phyloP scores from a whole-genome alignment of 2,797 vertebrate genomes.

The Lagocephalus sceleratus region DNA sequence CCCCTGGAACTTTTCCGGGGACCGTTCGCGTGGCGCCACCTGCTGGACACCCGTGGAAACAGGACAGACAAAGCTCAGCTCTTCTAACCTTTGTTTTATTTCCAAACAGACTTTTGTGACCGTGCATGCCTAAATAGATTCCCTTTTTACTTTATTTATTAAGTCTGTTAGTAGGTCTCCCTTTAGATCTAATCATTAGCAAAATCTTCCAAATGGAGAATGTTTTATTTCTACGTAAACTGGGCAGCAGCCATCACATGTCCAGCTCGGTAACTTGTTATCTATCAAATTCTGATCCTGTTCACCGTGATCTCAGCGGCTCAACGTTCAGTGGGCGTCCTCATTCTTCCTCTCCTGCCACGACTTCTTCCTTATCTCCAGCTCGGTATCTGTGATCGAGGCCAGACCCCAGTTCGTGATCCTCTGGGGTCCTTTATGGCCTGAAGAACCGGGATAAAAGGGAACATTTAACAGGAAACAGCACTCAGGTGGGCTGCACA shows the following conservation, averaged over 20 bases:
- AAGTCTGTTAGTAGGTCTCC: not conserved
- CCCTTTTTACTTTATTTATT: too few species aligned
- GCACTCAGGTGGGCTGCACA: too few species aligned
- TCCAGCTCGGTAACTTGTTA: not conserved
- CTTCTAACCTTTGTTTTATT: not conserved
- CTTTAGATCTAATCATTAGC: not conserved
- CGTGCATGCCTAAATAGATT: not conserved
- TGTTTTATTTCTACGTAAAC: not conserved
- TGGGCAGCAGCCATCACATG: not conserved
- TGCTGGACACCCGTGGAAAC: conserved; percentile 26
- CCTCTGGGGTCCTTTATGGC: conserved; percentile 82
- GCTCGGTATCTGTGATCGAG: conserved; percentile 85
- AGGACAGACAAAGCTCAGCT: too few species aligned
- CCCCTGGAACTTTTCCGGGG: not conserved
- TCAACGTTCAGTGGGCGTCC: conserved; percentile 65
- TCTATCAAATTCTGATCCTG: conserved; percentile 2
- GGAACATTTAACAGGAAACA: not conserved
- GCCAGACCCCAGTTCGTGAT: conserved; percentile 97
- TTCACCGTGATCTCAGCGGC: not conserved
- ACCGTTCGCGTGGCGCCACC: conserved; percentile 38
- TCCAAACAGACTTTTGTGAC: not conserved
- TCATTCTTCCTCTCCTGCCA: conserved; percentile 88
- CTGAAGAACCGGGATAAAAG: conserved; percentile 62
- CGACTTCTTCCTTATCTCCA: conserved; percentile 83
- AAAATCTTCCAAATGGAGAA: not conserved